Evolutionary conservation across 2,797 vertebrate species (phyloP).

Genomic region (Triplophysa bombifrons): DNA sequence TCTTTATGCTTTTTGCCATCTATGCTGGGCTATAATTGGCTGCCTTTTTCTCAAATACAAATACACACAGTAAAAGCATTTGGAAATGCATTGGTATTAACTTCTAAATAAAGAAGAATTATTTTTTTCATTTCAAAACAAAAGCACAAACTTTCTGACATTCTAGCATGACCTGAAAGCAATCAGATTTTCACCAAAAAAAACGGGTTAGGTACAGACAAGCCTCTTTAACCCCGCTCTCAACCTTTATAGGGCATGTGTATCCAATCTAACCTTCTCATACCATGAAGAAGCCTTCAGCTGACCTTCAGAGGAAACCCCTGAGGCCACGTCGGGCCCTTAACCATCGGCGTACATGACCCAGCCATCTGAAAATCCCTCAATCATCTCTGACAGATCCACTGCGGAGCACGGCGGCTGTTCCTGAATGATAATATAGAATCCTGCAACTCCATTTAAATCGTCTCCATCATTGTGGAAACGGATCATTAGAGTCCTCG

Average conservation of each 20-base stretch:
- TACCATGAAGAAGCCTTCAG: slow-evolving; percentile 14
- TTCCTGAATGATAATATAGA: slow-evolving; percentile 49
- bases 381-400: slow-evolving; percentile 47
- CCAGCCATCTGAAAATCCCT: slow-evolving; percentile 38
- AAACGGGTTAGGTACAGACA: not conserved
- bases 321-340: slow-evolving; percentile 24
- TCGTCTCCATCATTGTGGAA: slow-evolving; percentile 39
- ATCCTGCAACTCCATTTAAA: slow-evolving; percentile 42
- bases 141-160: not conserved
- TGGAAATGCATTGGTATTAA: too few species aligned
- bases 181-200: not conserved
- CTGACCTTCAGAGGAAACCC: slow-evolving; percentile 29
- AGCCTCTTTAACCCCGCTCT: slow-evolving; percentile 4
- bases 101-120: too few species aligned
- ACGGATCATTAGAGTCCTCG: slow-evolving; percentile 39
- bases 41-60: too few species aligned
- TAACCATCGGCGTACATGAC: slow-evolving; percentile 36
- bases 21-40: too few species aligned
- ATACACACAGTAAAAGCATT: too few species aligned
- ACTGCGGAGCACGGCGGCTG: slow-evolving; percentile 29
- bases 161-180: not conserved
- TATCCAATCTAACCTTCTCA: slow-evolving; percentile 25
- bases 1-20: too few species aligned
- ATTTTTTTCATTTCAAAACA: not conserved
- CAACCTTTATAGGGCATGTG: slow-evolving; percentile 20